phyloP scores from a whole-genome alignment of 2,113 vertebrate species.

The Nothobranchius furzeri region DNA sequence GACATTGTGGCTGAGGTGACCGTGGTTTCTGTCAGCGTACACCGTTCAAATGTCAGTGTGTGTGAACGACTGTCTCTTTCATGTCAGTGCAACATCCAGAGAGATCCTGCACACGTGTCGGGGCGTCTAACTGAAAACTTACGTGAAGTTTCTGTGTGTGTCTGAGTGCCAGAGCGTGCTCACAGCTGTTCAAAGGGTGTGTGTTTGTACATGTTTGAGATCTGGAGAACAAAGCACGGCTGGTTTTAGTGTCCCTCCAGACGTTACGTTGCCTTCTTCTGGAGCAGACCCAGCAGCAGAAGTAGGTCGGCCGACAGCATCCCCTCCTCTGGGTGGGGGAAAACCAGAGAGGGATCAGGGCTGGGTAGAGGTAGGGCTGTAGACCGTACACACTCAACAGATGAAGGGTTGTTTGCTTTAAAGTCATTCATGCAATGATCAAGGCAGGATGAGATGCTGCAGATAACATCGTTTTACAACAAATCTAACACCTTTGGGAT shows the following conservation, averaged over 20 bases:
- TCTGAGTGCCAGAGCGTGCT: conserved; percentile 8
- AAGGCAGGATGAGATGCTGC: conserved; percentile 16
- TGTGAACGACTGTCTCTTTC: conserved; percentile 3
- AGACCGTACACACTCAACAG: conserved; percentile 47
- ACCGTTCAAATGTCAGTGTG: conserved; percentile 47
- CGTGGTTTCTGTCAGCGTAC: conserved; percentile 39
- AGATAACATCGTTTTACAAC: neutral
- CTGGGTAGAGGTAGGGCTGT: conserved; percentile 55
- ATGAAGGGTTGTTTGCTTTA: conserved; percentile 35
- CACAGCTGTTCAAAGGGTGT: conserved; percentile 25
- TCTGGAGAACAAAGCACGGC: conserved; percentile 64
- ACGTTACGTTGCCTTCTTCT: conserved; percentile 71
- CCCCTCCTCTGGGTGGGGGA: conserved; percentile 50
- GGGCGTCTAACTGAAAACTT: conserved; percentile 40
- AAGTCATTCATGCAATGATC: conserved; percentile 32
- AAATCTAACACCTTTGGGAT: conserved; percentile 12
- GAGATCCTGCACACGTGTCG: conserved; percentile 5
- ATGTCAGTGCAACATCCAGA: conserved; percentile 24
- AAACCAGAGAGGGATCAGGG: conserved; percentile 14
- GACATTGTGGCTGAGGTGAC: conserved; percentile 37
- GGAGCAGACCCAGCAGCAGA: conserved; percentile 62
- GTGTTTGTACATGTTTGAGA: conserved; percentile 38
- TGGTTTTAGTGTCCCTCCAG: conserved; percentile 63
- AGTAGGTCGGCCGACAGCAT: conserved; percentile 63
- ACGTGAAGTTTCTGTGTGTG: neutral